Percentiles rank a stretch among this genome's conserved stretches.
Evolutionary conservation across 2,797 vertebrate genomes (phyloP).

Genomic region (Pagetopsis macropterus): DNA sequence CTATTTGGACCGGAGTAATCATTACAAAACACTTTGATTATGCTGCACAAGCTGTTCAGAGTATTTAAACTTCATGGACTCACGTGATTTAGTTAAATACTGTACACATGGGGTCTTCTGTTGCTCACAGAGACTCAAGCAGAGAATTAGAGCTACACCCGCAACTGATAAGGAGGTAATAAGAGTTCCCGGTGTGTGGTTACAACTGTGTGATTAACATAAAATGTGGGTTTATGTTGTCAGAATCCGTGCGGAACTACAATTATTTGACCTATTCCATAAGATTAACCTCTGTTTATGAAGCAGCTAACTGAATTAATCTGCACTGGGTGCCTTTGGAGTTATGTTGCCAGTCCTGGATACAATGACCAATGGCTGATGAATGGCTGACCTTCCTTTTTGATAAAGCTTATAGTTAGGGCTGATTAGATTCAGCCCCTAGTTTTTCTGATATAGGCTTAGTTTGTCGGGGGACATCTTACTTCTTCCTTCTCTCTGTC

Average conservation of each 20-base stretch:
- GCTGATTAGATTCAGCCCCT: too few species aligned
- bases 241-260: not conserved
- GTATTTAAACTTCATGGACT: slow-evolving; percentile 14
- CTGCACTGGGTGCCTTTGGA: not conserved
- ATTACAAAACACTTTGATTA: slow-evolving; percentile 37
- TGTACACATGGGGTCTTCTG: slow-evolving; percentile 9
- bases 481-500: too few species aligned
- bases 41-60: slow-evolving; percentile 39
- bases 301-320: not conserved
- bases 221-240: not conserved
- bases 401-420: too few species aligned
- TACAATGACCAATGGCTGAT: slow-evolving; percentile 1
- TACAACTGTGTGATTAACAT: not conserved
- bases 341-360: not conserved
- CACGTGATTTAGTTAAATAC: slow-evolving; percentile 21
- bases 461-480: too few species aligned
- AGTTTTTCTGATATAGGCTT: too few species aligned
- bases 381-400: too few species aligned
- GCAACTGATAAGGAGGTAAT: not conserved
- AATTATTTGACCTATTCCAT: not conserved
- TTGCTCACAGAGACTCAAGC: not conserved
- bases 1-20: slow-evolving; percentile 26
- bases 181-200: not conserved
- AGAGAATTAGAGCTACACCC: not conserved
- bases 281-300: not conserved